phyloP scores from a whole-genome alignment of 2,888 invertebrate species.

The Lamproptera curius region DNA sequence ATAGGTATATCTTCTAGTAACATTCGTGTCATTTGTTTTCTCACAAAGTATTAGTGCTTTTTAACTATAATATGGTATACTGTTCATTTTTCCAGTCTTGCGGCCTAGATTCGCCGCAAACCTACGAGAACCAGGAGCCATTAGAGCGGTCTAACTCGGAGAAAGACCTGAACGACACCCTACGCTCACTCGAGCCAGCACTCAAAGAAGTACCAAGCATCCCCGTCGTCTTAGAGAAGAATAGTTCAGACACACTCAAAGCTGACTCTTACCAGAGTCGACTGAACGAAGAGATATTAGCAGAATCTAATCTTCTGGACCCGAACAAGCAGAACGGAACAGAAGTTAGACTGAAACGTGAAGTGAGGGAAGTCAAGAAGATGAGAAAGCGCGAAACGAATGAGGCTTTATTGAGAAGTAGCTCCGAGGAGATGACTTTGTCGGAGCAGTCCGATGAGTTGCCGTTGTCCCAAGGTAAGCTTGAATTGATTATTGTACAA shows the following conservation, averaged over 20 bases:
- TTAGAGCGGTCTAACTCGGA: constrained; percentile 52
- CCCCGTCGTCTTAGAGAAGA: constrained; percentile 50
- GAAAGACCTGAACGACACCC: constrained; percentile 61
- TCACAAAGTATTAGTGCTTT: not conserved
- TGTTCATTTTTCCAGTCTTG: constrained; percentile 45
- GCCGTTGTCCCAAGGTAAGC: constrained; percentile 31
- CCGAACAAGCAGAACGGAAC: constrained; percentile 49
- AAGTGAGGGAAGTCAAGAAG: constrained; percentile 24
- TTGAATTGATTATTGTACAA: too few relatives aligned
- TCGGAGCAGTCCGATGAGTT: constrained; percentile 46
- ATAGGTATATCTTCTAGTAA: too few relatives aligned
- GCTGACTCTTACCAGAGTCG: constrained; percentile 51
- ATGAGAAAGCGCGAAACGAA: constrained; percentile 45
- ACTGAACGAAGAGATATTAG: constrained; percentile 48
- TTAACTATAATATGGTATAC: constrained; percentile 1
- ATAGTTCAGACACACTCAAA: constrained; percentile 44
- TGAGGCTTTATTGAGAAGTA: constrained; percentile 42
- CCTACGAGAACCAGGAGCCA: constrained; percentile 62
- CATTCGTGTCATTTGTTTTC: not conserved
- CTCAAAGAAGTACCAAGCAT: constrained; percentile 51
- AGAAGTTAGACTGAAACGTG: constrained; percentile 30
- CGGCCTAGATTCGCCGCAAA: constrained; percentile 60
- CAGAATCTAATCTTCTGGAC: constrained; percentile 52
- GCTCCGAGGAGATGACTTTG: constrained; percentile 55
- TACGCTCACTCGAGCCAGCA: constrained; percentile 43